Evolutionary conservation across 2,888 invertebrate genomes (phyloP), one percentile per base, ranked within the genome.

Genomic region (Acheta domesticus): DNA sequence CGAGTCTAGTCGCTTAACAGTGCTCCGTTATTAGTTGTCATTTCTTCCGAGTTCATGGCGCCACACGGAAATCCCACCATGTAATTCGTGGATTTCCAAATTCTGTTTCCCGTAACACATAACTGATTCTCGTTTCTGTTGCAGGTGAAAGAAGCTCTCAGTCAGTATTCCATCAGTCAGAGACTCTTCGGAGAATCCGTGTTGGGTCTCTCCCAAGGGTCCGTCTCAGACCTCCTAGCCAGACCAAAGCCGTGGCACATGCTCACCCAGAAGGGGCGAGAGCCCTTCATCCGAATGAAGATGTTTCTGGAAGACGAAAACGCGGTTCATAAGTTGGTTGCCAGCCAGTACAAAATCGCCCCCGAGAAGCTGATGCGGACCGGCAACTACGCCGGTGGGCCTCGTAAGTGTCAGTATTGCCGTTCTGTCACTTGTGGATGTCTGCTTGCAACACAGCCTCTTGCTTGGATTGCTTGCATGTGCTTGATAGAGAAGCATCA

Each of bases 191-290:
- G 99, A 12, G 99, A 99, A 87, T 96, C 96, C 1, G 98, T 99
- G n/a, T 90, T 99, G 81, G 98, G 98, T 1, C 88, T 98, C 79
- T 97, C 97, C 1, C 98, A 98, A 87, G 99, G 99, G 73, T 97
- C 97, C 8, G 99, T 99, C 1, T 98, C 98, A 77, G 99, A 99
- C 87, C 90, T 99, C 75, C 89, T 99, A 82, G 99, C 99, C 48
- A 89, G 99, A 78, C 99, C 99, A 62, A 99, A 99, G 86, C 97
- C 98, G 0, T 99, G 99, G 99, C 96, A 97, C 86, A 98, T 98
- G 97, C 90, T 99, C 78, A 99, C 99, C 19, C 96, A 96, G 86
- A 98, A 98, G 87, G 97, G 97, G 1, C 91, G 98, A 48, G 98
- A 98, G 86, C 98, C 98, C 0, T 98, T 98, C 88, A 98, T 98